phyloP scores from a whole-genome alignment of 2,113 vertebrate species.

The Takifugu bimaculatus region DNA sequence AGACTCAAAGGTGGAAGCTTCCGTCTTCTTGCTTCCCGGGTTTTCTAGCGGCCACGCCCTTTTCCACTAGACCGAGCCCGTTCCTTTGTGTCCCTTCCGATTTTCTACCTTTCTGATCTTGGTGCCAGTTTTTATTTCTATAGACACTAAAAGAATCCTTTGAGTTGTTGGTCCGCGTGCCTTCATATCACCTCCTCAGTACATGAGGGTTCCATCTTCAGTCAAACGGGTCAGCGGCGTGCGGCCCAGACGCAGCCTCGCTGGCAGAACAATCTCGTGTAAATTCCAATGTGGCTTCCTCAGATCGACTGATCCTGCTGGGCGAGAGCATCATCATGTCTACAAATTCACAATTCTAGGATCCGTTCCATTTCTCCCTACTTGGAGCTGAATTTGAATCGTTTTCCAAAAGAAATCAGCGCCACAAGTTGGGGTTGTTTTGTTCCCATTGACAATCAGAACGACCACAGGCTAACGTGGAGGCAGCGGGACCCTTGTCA shows the following conservation, averaged over 20 bases:
- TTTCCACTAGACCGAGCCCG: slow-evolving; percentile 37
- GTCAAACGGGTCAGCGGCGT: slow-evolving; percentile 13
- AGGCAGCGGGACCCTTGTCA: slow-evolving; percentile 2
- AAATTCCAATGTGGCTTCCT: too few relatives aligned
- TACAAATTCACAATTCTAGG: too few relatives aligned
- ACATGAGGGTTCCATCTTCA: slow-evolving; percentile 48
- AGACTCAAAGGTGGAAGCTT: slow-evolving; percentile 13
- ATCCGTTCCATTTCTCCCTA: too few relatives aligned
- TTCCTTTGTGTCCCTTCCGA: slow-evolving; percentile 20
- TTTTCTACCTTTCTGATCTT: slow-evolving; percentile 56
- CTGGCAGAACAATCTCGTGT: too few relatives aligned
- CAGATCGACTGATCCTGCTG: too few relatives aligned
- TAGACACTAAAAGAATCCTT: slow-evolving; percentile 19
- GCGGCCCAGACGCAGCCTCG: too few relatives aligned
- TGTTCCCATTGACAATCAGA: slow-evolving; percentile 65
- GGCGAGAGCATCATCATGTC: too few relatives aligned
- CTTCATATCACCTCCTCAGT: slow-evolving; percentile 60
- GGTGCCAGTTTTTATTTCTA: slow-evolving; percentile 37
- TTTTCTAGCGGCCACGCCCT: slow-evolving; percentile 27
- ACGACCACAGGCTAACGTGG: slow-evolving; percentile 12
- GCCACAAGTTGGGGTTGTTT: not conserved
- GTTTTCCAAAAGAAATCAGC: too few relatives aligned
- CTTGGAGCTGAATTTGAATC: too few relatives aligned
- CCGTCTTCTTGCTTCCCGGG: slow-evolving; percentile 11
- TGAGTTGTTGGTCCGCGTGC: slow-evolving; percentile 59